phyloP scores from a whole-genome alignment of 2,113 vertebrate genomes.

The Cavia porcellus region DNA sequence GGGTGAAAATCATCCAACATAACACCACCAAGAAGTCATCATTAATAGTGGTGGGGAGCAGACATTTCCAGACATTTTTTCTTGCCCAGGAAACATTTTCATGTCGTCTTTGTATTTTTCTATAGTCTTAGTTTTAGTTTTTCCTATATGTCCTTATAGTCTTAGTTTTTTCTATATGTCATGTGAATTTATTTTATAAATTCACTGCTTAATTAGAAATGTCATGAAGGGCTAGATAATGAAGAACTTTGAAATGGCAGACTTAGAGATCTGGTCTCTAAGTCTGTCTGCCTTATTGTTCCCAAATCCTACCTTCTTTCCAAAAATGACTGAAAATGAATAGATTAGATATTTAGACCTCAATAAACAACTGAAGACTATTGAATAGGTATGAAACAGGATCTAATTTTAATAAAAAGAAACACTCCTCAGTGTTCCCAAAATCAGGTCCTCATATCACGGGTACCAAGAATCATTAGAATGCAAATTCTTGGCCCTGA shows the following conservation, averaged over 20 bases:
- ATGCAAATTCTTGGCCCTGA: not conserved
- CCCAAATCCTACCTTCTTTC: not conserved
- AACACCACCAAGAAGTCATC: not conserved
- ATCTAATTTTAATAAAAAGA: not conserved
- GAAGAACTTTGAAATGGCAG: not conserved
- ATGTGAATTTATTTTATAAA: constrained; percentile 18
- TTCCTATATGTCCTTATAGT: not conserved
- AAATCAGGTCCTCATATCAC: not conserved
- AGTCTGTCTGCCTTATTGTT: not conserved
- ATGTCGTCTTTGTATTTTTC: not conserved
- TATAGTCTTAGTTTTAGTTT: not conserved
- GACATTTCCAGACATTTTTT: not conserved
- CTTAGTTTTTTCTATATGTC: not conserved
- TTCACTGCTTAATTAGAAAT: not conserved
- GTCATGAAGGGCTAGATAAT: not conserved
- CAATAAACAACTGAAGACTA: not conserved
- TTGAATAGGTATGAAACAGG: not conserved
- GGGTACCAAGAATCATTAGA: not conserved
- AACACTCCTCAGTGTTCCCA: not conserved
- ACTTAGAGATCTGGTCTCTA: not conserved
- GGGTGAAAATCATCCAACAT: not conserved
- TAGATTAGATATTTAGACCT: not conserved
- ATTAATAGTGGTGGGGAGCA: not conserved
- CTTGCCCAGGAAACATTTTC: not conserved
- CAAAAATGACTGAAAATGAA: constrained; percentile 21